These are phyloP conservation scores for Rhodeus uyekii DNA, from an alignment of 2,797 vertebrate species.

Conservation along the genomic window DNA sequence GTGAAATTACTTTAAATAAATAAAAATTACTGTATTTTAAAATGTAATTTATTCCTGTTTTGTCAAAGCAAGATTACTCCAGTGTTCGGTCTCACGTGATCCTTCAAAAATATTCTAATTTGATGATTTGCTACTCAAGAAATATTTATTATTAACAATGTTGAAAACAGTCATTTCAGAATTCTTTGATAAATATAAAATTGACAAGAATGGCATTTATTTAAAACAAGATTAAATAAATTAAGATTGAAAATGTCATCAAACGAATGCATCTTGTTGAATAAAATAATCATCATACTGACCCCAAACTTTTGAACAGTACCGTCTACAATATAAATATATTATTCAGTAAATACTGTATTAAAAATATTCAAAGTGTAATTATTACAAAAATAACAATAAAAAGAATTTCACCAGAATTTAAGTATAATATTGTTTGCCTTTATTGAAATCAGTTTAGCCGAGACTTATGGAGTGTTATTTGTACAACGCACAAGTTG, in stretches of 20 bases:
- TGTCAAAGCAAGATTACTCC: neutral
- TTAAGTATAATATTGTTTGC: neutral
- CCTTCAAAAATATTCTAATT: neutral
- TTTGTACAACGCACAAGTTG: neutral
- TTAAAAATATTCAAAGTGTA: too few relatives aligned
- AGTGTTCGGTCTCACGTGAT: neutral
- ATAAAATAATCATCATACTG: neutral
- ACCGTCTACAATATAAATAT: neutral
- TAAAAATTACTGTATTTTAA: neutral
- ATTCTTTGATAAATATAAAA: neutral
- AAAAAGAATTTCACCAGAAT: neutral
- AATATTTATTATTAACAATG: neutral
- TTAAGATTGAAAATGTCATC: too few relatives aligned
- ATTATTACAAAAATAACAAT: neutral
- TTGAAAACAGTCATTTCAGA: neutral
- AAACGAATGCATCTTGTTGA: neutral
- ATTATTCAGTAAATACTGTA: neutral
- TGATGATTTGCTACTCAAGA: neutral
- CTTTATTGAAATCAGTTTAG: neutral
- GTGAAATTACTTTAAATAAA: neutral
- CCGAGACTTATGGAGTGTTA: neutral
- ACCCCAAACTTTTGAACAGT: neutral
- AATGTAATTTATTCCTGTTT: neutral
- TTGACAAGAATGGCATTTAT: neutral
- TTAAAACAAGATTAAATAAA: too few relatives aligned